Evolutionary conservation across 2,797 vertebrate genomes (phyloP).

Genomic region (Pseudochaenichthys georgianus): DNA sequence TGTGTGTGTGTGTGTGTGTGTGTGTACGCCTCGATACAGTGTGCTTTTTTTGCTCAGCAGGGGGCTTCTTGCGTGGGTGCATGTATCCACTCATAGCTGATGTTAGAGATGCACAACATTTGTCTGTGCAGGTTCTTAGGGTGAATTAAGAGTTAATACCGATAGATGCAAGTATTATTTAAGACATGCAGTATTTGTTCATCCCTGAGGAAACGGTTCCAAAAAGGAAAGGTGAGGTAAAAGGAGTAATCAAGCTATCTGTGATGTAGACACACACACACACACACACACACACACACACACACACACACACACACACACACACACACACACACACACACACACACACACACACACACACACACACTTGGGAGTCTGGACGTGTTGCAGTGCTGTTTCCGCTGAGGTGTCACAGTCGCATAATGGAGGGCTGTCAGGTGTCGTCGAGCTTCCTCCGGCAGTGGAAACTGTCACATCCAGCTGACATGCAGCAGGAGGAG

Average conservation of each 20-base stretch:
- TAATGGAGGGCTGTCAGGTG: conserved; percentile 34
- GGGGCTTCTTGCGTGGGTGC: background rate
- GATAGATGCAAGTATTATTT: background rate
- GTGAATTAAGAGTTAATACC: background rate
- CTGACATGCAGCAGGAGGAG: background rate
- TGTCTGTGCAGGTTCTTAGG: background rate
- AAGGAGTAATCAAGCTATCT: background rate
- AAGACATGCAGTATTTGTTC: background rate
- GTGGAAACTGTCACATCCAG: background rate
- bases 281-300: too few relatives aligned
- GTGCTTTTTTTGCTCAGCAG: background rate
- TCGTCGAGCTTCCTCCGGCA: background rate
- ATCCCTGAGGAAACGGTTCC: background rate
- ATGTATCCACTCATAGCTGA: background rate
- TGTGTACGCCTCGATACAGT: too few relatives aligned
- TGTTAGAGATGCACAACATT: background rate
- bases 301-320: too few relatives aligned
- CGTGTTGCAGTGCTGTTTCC: background rate
- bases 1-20: background rate
- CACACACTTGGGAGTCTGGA: background rate
- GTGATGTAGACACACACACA: background rate
- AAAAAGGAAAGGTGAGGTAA: background rate
- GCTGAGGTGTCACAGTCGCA: background rate
- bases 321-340: too few relatives aligned
- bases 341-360: too few relatives aligned